Percentiles rank a stretch among this genome's conserved stretches.
Conservation (phyloP, 2,797 vertebrate genomes). For the Enteromius thamalakanensis region DNA sequence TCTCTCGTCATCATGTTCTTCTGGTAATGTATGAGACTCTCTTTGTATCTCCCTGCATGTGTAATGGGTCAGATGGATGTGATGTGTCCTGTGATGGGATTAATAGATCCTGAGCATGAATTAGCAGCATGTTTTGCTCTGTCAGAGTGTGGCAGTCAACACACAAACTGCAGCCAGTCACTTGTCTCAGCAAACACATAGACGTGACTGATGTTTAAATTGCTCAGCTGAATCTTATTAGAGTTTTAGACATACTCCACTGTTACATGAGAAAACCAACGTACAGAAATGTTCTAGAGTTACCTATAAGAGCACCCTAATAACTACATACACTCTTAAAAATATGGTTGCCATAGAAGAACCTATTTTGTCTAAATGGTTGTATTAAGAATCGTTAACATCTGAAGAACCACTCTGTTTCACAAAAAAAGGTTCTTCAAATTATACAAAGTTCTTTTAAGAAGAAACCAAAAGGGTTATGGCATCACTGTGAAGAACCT, state of each 20-base stretch:
- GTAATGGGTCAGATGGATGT: not conserved
- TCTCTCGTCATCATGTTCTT: not conserved
- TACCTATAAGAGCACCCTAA: not conserved
- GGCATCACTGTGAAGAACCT: too few species aligned
- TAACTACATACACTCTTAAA: too few species aligned
- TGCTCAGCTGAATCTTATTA: not conserved
- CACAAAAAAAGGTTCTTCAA: too few species aligned
- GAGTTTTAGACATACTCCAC: not conserved
- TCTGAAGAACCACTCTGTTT: too few species aligned
- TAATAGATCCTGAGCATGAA: not conserved
- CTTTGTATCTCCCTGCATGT: not conserved
- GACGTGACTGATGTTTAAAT: not conserved
- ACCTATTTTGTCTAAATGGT: too few species aligned
- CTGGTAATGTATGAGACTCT: not conserved
- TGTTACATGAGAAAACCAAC: not conserved
- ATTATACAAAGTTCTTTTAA: too few species aligned
- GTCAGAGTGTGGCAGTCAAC: not conserved
- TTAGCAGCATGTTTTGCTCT: not conserved
- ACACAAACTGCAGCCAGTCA: not conserved
- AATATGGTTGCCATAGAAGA: too few species aligned
- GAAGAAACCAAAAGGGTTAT: too few species aligned
- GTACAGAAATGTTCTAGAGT: not conserved
- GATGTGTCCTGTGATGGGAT: not conserved
- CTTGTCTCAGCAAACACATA: slow-evolving; percentile 4
- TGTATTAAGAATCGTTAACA: too few species aligned